Evolutionary conservation across 1,140 invertebrate genomes (phyloP).

Genomic region (Tetranychus urticae): DNA sequence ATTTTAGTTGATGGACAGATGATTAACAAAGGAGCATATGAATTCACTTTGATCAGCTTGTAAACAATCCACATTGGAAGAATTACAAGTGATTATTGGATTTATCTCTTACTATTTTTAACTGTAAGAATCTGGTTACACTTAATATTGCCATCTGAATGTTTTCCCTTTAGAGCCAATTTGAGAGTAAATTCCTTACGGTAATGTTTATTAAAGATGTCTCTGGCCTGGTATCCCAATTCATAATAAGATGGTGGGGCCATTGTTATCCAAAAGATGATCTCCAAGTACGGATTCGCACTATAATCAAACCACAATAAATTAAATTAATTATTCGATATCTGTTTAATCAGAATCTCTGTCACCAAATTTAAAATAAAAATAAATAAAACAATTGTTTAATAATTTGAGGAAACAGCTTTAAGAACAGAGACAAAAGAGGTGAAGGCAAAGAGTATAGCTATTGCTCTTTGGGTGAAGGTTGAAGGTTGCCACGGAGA

Average conservation of each 20-base stretch:
- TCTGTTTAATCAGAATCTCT: no score
- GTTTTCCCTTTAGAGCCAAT: background rate
- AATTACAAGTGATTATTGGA: background rate
- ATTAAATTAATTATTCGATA: no score
- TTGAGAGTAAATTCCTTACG: slow-evolving; percentile 24
- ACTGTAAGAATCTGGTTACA: background rate
- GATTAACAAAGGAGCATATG: background rate
- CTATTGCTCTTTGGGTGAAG: no score
- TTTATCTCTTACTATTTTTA: background rate
- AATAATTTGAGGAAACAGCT: no score
- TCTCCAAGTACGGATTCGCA: no score
- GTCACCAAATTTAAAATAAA: no score
- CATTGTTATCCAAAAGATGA: slow-evolving; percentile 26
- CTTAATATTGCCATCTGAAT: background rate
- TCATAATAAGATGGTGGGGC: slow-evolving; percentile 79
- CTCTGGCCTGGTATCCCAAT: slow-evolving; percentile 78
- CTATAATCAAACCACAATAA: no score
- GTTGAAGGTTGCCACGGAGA: no score
- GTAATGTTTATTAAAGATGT: slow-evolving; percentile 88
- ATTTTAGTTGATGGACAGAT: background rate
- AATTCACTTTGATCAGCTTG: background rate
- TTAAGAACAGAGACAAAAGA: no score
- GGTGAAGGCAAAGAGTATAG: no score
- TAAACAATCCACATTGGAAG: background rate
- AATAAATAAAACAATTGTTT: no score